These are phyloP conservation scores for Miltochrista miniata DNA, from an alignment of 2,888 invertebrate species.

Conservation along the genomic window DNA sequence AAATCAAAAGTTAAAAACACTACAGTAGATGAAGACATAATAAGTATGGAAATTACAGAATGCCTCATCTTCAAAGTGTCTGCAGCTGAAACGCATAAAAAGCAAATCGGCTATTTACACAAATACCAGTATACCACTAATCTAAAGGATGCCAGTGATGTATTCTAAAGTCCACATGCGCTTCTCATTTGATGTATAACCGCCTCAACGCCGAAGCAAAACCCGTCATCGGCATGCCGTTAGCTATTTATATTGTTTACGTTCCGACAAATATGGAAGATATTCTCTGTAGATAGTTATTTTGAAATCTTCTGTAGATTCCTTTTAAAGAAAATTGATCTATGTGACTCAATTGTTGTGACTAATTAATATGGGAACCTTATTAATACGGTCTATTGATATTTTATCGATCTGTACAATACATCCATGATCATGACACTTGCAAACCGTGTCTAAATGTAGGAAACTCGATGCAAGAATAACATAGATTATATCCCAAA, in stretches of 20 bases:
- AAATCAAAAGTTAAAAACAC: background rate
- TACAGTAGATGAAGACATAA: background rate
- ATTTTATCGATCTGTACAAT: too few species aligned
- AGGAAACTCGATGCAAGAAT: too few species aligned
- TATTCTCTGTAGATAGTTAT: background rate
- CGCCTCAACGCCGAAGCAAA: background rate
- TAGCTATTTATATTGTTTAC: conserved; percentile 26
- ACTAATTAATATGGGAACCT: too few species aligned
- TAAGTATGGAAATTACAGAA: background rate
- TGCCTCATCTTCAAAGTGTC: background rate
- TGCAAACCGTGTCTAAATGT: too few species aligned
- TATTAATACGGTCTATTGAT: too few species aligned
- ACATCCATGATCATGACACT: too few species aligned
- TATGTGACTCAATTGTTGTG: too few species aligned
- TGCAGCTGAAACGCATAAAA: conserved; percentile 2
- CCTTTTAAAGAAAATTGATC: background rate
- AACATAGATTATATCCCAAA: too few species aligned
- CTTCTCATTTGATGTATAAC: conserved; percentile 20
- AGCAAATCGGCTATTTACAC: background rate
- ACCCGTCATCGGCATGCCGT: conserved; percentile 20
- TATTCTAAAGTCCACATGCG: conserved; percentile 2
- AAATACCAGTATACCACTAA: background rate
- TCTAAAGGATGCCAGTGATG: background rate
- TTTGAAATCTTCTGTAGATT: background rate
- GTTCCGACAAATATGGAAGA: conserved; percentile 22